Conservation (phyloP, 2,113 vertebrate species). For the Bufo gargarizans region DNA sequence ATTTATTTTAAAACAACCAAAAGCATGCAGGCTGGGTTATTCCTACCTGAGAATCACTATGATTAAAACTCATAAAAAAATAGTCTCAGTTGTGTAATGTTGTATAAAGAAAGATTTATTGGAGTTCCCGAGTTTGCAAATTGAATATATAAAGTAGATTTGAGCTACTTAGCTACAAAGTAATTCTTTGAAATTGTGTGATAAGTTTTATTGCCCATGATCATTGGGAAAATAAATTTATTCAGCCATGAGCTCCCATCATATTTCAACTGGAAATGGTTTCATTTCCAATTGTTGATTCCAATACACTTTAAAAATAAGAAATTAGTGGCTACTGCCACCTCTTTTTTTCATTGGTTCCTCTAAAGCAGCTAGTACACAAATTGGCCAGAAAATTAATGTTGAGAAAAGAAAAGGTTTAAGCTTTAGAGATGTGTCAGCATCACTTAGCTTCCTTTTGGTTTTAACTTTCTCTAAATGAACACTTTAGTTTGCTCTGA, state of each 20-base stretch:
- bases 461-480: conserved; percentile 56
- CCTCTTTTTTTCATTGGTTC: conserved; percentile 37
- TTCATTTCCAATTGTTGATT: conserved; percentile 51
- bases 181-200: conserved; percentile 13
- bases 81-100: neutral
- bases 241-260: conserved; percentile 10
- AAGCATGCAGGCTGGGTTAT: neutral
- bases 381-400: conserved; percentile 51
- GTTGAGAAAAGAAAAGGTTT: conserved; percentile 48
- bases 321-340: conserved; percentile 46
- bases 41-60: neutral
- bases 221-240: neutral
- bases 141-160: neutral
- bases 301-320: conserved; percentile 47
- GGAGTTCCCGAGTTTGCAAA: neutral
- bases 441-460: conserved; percentile 49
- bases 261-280: neutral
- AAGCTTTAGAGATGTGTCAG: conserved; percentile 53
- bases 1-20: neutral
- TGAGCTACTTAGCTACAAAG: neutral
- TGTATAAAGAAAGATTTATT: conserved; percentile 8
- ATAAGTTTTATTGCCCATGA: conserved; percentile 11
- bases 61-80: neutral
- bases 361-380: conserved; percentile 43
- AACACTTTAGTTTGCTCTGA: conserved; percentile 49